Base-by-base conservation (phyloP, 2,113 vertebrate genomes). In the Polypterus senegalus region DNA sequence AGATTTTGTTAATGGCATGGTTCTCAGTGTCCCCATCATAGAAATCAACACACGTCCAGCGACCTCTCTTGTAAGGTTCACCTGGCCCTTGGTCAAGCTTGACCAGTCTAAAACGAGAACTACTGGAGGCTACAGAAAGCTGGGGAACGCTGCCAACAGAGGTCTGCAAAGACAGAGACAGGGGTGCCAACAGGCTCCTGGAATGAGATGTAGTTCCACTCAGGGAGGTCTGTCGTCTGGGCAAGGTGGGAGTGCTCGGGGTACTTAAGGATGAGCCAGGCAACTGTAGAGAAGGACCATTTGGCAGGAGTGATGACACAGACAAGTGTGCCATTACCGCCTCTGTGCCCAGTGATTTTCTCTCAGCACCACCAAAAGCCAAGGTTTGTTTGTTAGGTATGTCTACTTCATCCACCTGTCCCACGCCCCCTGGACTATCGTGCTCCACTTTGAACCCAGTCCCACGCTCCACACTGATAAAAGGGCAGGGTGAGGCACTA, bases 11-110 rank as follows among this genome's bases (percentile, higher is more conserved):
- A 2, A 77, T 60, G 6, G 73, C 75, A 0, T 66, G 76, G 59
- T 70, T 67, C 61, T 82, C 86, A 1, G 53, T 48, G 49, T 84
- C 84, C 3, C 76, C 66, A 66, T 91, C 87, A 55, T 80, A 75
- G 48, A 89, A 77, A 60, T 94, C 91, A 6, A 77, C 74, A 66
- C 91, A 94, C 0, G 77, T 90, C 91, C 91, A 94, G 11, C 91
- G 87, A 2, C 91, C 91, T 0, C 90, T 81, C 5, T 68, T 74
- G 71, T 87, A 91, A 0, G 86, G 82, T 56, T 88, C 80, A 0
- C 82, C 80, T 4, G 75, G 69, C 3, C 83, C 87, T 0, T 83
- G 78, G 9, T 78, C 83, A 74, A 94, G 73, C 10, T 88, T 81
- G 47, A 94, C 90, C 65, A 92, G 83, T 6, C 91, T 77, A 74